These are phyloP conservation scores for Pelecanus crispus DNA, from an alignment of 2,113 vertebrate genomes.

Conservation along the genomic window DNA sequence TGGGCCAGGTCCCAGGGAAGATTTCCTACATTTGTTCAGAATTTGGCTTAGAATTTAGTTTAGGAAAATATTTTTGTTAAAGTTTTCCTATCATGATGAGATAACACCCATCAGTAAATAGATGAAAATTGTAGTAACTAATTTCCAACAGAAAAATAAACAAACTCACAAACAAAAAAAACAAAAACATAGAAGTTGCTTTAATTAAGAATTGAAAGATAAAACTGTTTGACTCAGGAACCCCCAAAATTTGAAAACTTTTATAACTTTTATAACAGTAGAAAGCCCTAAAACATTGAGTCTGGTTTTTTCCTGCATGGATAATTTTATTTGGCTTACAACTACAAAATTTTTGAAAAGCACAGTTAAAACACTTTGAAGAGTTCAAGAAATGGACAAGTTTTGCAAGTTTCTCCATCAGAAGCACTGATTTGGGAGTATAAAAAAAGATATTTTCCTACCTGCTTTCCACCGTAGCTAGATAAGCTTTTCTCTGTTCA, in stretches of 20 bases:
- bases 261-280: not conserved
- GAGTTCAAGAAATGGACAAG: not conserved
- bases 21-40: not conserved
- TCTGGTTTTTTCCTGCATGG: not conserved
- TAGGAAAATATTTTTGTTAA: not conserved
- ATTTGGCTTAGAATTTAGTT: not conserved
- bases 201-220: not conserved
- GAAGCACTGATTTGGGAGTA: not conserved
- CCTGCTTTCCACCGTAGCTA: slow-evolving; percentile 83
- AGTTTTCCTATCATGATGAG: not conserved
- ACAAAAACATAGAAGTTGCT: not conserved
- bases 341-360: not conserved
- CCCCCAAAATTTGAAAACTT: not conserved
- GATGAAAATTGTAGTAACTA: not conserved
- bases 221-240: not conserved
- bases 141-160: not conserved
- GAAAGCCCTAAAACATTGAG: not conserved
- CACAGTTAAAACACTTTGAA: not conserved
- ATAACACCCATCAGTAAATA: not conserved
- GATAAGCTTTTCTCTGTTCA: slow-evolving; percentile 45
- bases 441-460: slow-evolving; percentile 35
- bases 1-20: not conserved
- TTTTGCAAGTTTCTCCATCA: not conserved
- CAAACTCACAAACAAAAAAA: not conserved
- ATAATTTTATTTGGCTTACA: not conserved